phyloP scores from a whole-genome alignment of 1,140 invertebrate species.

The Dendrolimus punctatus region DNA sequence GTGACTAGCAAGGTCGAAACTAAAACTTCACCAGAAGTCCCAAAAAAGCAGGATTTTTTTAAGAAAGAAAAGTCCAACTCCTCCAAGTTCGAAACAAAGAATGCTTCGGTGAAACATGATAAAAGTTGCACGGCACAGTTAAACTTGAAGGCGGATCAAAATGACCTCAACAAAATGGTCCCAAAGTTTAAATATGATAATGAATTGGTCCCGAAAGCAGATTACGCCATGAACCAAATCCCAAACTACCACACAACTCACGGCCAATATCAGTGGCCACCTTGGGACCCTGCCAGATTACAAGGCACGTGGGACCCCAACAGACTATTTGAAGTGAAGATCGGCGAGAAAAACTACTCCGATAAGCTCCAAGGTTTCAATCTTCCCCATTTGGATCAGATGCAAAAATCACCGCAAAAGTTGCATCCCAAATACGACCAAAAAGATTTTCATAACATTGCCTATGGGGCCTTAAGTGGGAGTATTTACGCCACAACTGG shows the following conservation, averaged over 20 bases:
- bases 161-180: constrained; percentile 66
- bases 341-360: constrained; percentile 60
- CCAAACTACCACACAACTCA: constrained; percentile 74
- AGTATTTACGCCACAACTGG: constrained; percentile 55
- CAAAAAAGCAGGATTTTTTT: constrained; percentile 70
- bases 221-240: constrained; percentile 74
- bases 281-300: constrained; percentile 72
- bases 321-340: constrained; percentile 63
- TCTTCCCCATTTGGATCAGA: constrained; percentile 70
- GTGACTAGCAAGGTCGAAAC: constrained; percentile 56
- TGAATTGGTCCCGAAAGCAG: constrained; percentile 68
- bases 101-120: constrained; percentile 57
- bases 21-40: constrained; percentile 48
- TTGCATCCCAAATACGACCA: constrained; percentile 62
- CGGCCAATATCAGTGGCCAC: constrained; percentile 75
- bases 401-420: constrained; percentile 69
- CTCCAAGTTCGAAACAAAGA: constrained; percentile 59
- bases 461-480: constrained; percentile 59
- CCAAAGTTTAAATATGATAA: constrained; percentile 73
- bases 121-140: constrained; percentile 50
- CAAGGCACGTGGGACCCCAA: constrained; percentile 66
- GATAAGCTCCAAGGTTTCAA: constrained; percentile 72
- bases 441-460: constrained; percentile 67
- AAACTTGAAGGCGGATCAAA: constrained; percentile 54
- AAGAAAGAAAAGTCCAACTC: constrained; percentile 66